A percentile compares a stretch with the other conserved stretches of the same genome.
Conservation (phyloP, 2,113 vertebrate genomes). For the Bos javanicus region DNA sequence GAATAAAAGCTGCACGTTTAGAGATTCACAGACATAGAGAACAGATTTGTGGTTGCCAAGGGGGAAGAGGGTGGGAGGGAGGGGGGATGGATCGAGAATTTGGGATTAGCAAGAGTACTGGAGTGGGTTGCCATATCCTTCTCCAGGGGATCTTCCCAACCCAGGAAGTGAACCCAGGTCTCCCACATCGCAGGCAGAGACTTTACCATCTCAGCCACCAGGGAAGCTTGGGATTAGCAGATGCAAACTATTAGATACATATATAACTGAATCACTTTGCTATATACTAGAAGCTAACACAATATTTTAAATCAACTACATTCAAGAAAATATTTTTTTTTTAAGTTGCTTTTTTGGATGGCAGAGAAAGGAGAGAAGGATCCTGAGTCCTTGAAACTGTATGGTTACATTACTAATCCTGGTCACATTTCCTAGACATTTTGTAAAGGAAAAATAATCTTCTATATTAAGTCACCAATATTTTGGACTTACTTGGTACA, state of each 20-base stretch:
- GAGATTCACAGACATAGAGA: neutral
- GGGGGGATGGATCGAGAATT: neutral
- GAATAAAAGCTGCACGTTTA: neutral
- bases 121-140: neutral
- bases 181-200: neutral
- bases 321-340: neutral
- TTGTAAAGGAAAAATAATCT: neutral
- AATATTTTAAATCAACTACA: neutral
- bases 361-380: neutral
- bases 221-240: neutral
- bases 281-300: neutral
- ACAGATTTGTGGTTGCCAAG: neutral
- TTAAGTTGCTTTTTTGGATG: neutral
- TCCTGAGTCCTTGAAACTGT: neutral
- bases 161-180: neutral
- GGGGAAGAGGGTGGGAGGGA: neutral
- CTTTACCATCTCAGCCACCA: neutral
- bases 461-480: neutral
- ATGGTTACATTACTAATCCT: neutral
- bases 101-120: neutral
- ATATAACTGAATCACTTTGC: neutral
- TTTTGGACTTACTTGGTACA: neutral
- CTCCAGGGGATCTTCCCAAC: neutral
- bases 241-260: neutral
- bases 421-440: neutral